Conservation (phyloP, 2,888 invertebrate genomes). For the Nomada goodeniana region DNA sequence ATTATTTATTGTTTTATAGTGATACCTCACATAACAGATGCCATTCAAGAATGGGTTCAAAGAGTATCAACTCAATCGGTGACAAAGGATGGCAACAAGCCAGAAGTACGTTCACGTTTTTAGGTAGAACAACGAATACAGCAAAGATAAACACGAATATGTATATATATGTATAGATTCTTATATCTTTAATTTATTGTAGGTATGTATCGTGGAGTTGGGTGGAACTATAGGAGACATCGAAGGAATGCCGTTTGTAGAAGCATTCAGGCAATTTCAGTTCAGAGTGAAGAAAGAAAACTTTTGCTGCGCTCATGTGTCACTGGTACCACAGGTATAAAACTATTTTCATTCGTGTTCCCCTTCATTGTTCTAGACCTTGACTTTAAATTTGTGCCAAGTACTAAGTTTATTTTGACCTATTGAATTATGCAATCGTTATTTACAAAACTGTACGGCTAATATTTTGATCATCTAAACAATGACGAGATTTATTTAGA, state of each 20-base stretch:
- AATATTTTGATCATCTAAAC: neutral
- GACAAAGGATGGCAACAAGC: constrained; percentile 87
- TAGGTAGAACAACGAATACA: constrained; percentile 8
- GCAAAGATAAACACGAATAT: neutral
- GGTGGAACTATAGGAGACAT: constrained; percentile 99
- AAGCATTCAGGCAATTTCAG: constrained; percentile 99
- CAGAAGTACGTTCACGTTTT: constrained; percentile 84
- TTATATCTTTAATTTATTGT: constrained; percentile 59
- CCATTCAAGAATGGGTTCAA: constrained; percentile 99
- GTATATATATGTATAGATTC: constrained; percentile 1
- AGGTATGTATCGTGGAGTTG: constrained; percentile 95
- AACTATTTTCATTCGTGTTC: constrained; percentile 58
- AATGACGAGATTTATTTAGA: neutral
- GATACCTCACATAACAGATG: constrained; percentile 99
- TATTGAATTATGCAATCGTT: constrained; percentile 49
- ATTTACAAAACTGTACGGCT: neutral
- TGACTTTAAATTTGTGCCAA: constrained; percentile 69
- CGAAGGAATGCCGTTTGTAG: constrained; percentile 99
- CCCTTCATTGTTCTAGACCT: constrained; percentile 21
- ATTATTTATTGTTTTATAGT: constrained; percentile 87
- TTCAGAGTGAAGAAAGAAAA: constrained; percentile 96
- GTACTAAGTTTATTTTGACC: constrained; percentile 62
- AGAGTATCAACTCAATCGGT: constrained; percentile 95
- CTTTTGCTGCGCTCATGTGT: constrained; percentile 98
- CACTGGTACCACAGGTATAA: constrained; percentile 95